Conservation (phyloP, 2,888 invertebrate species). For the Clunio marinus region DNA sequence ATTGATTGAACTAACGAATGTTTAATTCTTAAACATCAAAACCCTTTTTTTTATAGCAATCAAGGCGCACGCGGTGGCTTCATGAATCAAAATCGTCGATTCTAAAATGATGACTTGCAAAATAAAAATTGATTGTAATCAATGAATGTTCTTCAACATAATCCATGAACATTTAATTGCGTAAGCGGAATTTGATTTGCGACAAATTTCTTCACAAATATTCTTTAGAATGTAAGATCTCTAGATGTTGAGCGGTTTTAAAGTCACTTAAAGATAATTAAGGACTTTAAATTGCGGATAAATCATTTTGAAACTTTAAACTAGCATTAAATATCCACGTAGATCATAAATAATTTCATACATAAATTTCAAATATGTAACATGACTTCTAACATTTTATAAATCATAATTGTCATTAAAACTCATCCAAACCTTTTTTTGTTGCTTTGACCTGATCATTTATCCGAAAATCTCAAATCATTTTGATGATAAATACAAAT, state of each 20-base stretch:
- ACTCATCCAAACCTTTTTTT: too few species aligned
- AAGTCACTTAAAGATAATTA: too few species aligned
- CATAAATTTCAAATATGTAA: too few species aligned
- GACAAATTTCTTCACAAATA: too few species aligned
- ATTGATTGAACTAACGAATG: slow-evolving; percentile 17
- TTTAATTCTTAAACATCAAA: background rate
- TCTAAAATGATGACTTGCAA: slow-evolving; percentile 43
- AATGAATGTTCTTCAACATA: background rate
- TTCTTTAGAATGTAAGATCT: too few species aligned
- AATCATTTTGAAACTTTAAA: too few species aligned
- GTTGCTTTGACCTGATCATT: background rate
- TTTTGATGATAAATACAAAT: background rate
- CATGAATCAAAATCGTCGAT: slow-evolving; percentile 46
- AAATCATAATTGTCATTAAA: too few species aligned
- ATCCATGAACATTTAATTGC: background rate
- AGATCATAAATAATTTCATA: too few species aligned
- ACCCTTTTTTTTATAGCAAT: slow-evolving; percentile 45
- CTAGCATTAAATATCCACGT: too few species aligned
- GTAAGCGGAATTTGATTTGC: background rate
- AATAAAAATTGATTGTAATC: too few species aligned
- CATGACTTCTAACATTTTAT: too few species aligned
- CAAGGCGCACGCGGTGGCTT: slow-evolving; percentile 45
- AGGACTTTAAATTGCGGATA: background rate
- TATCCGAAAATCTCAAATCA: background rate
- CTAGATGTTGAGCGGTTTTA: too few species aligned